Conservation (phyloP, 2,888 invertebrate genomes). For the Desoria tigrina region DNA sequence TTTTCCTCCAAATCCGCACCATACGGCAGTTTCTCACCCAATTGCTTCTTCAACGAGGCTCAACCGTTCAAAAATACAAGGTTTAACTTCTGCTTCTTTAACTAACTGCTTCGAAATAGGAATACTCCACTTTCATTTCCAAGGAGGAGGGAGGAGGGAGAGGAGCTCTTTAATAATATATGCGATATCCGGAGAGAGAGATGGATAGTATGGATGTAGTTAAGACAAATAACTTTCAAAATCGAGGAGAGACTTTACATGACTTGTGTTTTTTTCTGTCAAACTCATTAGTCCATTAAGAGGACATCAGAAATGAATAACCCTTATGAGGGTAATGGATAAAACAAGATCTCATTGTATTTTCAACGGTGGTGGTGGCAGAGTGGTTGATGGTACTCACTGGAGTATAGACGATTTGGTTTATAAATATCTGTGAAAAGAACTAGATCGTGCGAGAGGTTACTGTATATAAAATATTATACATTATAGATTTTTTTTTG, state of each 20-base stretch:
- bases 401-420: too few species aligned
- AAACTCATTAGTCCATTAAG: slow-evolving; percentile 10
- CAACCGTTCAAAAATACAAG: slow-evolving; percentile 12
- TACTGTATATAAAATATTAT: too few species aligned
- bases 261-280: slow-evolving; percentile 9
- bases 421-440: too few species aligned
- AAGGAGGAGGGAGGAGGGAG: neutral
- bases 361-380: neutral
- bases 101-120: neutral
- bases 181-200: too few species aligned
- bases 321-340: too few species aligned
- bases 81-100: slow-evolving; percentile 26
- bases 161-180: neutral
- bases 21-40: slow-evolving; percentile 47
- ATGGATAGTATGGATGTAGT: neutral
- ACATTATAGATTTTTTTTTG: too few species aligned
- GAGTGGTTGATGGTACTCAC: neutral
- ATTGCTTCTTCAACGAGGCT: slow-evolving; percentile 24
- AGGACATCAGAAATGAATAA: neutral
- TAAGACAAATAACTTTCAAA: neutral
- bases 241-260: neutral
- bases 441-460: too few species aligned
- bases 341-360: neutral
- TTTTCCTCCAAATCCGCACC: slow-evolving; percentile 50
- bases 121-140: neutral